Conservation (phyloP, 2,797 vertebrate species). For the Poliocrania exsul region DNA sequence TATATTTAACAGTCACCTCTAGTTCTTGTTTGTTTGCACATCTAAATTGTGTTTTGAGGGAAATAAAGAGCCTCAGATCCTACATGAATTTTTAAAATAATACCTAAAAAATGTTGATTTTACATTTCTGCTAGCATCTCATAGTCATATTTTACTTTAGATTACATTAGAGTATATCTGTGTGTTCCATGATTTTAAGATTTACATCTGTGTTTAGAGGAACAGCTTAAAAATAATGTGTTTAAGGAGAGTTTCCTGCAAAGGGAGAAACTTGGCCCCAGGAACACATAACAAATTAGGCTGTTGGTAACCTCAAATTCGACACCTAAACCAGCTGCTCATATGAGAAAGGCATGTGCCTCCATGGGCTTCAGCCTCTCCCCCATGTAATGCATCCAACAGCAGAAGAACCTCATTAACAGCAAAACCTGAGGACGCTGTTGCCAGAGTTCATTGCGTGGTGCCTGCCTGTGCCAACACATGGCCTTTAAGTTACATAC, state of each 20-base stretch:
- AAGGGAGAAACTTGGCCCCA: background rate
- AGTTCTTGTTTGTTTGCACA: background rate
- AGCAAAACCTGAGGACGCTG: background rate
- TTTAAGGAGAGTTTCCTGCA: background rate
- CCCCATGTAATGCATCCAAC: accelerated
- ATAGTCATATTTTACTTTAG: background rate
- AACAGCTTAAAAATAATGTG: background rate
- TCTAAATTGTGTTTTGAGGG: background rate
- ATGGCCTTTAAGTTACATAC: background rate
- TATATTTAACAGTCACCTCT: background rate
- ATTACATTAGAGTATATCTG: background rate
- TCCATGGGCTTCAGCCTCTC: background rate
- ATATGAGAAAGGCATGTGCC: background rate
- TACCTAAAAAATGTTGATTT: background rate
- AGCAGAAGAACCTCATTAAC: constrained; percentile 33
- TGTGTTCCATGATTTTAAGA: background rate
- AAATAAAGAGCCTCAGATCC: background rate
- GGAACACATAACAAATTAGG: background rate
- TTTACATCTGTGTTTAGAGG: background rate
- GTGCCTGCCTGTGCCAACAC: background rate
- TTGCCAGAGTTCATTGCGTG: background rate
- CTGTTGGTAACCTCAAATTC: background rate
- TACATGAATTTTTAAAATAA: background rate
- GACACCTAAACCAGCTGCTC: background rate
- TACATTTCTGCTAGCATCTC: background rate